phyloP scores from a whole-genome alignment of 1,140 invertebrate species.

The Cheumatopsyche charites region DNA sequence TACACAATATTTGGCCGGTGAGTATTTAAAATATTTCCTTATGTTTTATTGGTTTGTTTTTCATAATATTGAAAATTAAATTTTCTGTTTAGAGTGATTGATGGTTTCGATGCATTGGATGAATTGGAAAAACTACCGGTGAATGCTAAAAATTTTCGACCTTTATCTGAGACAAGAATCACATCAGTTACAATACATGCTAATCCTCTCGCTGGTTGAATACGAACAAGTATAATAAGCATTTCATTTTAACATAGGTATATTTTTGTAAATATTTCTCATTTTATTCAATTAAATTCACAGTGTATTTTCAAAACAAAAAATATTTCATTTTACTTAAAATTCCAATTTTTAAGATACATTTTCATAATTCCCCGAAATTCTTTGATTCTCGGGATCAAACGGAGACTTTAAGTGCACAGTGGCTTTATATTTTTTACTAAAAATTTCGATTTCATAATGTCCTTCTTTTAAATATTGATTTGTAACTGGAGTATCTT shows the following conservation, averaged over 20 bases:
- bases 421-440: conserved; percentile 71
- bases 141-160: conserved; percentile 90
- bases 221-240: conserved; percentile 38
- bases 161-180: conserved; percentile 83
- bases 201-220: conserved; percentile 86
- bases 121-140: conserved; percentile 95
- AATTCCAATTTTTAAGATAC: too few relatives aligned
- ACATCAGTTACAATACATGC: conserved; percentile 93
- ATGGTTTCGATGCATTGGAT: conserved; percentile 95
- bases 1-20: conserved; percentile 97
- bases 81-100: conserved; percentile 82
- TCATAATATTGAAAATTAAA: not conserved
- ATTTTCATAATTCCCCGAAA: conserved; percentile 58
- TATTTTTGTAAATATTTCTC: too few relatives aligned
- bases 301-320: not conserved
- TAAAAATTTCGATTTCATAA: conserved; percentile 82
- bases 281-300: not conserved
- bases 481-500: conserved; percentile 63
- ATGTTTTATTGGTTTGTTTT: conserved; percentile 1
- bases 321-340: not conserved
- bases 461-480: conserved; percentile 73
- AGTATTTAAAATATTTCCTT: conserved; percentile 49
- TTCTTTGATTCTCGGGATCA: conserved; percentile 68
- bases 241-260: too few relatives aligned
- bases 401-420: conserved; percentile 78